Base-by-base conservation (phyloP, 2,888 invertebrate species). In the Folsomia candida region DNA sequence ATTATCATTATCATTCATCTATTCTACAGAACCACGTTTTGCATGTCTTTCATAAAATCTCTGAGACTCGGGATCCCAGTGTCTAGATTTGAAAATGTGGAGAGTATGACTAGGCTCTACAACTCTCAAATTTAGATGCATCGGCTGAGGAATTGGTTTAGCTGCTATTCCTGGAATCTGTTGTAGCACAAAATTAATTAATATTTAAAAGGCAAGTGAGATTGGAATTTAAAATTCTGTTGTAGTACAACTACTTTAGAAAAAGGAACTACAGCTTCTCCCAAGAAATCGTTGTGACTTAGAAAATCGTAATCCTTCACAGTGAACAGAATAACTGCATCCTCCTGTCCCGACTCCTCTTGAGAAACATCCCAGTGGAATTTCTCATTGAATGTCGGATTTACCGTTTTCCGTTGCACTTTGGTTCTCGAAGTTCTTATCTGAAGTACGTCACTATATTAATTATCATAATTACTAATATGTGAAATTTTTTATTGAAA, bases 81-180 rank as follows among this genome's bases (percentile, higher is more conserved):
- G 20, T 27, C 79, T 47, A n/a, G 73, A 70, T 58, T 71, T 71
- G 2, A 79, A 54, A n/a, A 77, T 73, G 9, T 57, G 14, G 9
- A 79, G 47, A 2, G 72, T 57, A 2, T 69, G 70, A 66, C 71
- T 70, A 2, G 51, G 29, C 20, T 74, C 73, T 2, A 71, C 71
- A 26, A 71, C 70, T 24, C 71, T 69, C 18, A 79, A 57, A n/a
- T 57, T 47, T 24, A 79, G 60, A 9, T 25, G 67, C 78, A 79
- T 78, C 1, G 79, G 79, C 51, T 79, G 79, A 18, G 76, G 69
- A n/a, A 74, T 47, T 1, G 78, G 75, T 9, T 67, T 63, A 2
- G 26, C 51, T 3, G 75, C 63, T n/a, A 78, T 67, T n/a, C 79
- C 79, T 22, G 79, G 79, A 54, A 78, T 73, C 78, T 78, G 27